Evolutionary conservation across 1,140 invertebrate genomes (phyloP), one percentile per base, ranked within the genome.

Genomic region (Paraescarpia echinospica): DNA sequence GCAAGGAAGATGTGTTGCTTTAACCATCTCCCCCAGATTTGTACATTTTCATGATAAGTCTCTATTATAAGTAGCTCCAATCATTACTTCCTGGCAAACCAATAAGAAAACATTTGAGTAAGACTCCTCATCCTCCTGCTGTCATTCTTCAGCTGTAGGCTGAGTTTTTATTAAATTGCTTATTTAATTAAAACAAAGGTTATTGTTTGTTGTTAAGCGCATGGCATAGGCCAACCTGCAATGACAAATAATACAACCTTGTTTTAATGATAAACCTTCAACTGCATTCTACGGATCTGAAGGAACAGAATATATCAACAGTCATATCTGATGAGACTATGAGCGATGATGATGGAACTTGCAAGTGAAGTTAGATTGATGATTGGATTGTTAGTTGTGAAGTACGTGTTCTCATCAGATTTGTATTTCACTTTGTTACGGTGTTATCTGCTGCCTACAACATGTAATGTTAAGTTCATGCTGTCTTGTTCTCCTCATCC

Each of bases 141-240:
- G 14, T 18, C 59, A 77, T 27, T 77, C 59, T 77, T 77, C 59
- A 77, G 12, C 59, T 77, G 22, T 77, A 77, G 18, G 59, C 59
- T 77, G 22, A 77, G 59, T 77, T 18, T 41, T 22, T 77, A 77
- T 12, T 77, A 77, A 77, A 31, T 77, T 2, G 59, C 59, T 77
- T 77, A 27, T 77, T 77, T 77, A 77, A 77, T 77, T 77, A 77
- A 77, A 77, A 77, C 59, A 77, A 77, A 77, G 59, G 59, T 77
- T 77, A 77, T 77, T 77, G 59, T 77, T 77, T 77, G 59, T 77
- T 77, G 59, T 77, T 77, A 77, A 77, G 59, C 22, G 59, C 59
- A 0, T 77, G 59, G 59, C 27, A 22, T 18, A 77, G 59, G 4
- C 59, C 59, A 77, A 22, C 9, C 14, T 77, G 59, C 22, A 18